phyloP scores from a whole-genome alignment of 2,113 vertebrate genomes.

The Dasyprocta punctata region DNA sequence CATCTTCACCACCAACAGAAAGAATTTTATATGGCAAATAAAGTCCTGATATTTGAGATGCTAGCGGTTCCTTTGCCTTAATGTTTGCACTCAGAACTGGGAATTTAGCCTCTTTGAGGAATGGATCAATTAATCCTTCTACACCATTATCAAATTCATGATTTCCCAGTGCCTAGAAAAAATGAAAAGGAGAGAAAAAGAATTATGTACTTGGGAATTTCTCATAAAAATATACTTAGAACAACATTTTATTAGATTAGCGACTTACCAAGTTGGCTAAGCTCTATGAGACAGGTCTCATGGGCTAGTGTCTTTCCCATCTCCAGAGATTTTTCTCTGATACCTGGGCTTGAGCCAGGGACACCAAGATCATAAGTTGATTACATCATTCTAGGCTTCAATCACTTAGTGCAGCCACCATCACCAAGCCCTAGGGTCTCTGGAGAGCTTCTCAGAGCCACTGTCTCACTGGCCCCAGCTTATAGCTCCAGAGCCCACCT shows the following conservation, averaged over 20 bases:
- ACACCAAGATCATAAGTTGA: neutral
- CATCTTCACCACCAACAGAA: slow-evolving; percentile 83
- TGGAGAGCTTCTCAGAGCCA: accelerated
- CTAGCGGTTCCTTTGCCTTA: slow-evolving; percentile 83
- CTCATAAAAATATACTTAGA: neutral
- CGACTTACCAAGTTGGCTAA: neutral
- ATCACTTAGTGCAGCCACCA: neutral
- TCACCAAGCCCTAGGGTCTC: accelerated
- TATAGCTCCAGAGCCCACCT: neutral
- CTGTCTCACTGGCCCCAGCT: neutral
- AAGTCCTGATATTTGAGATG: slow-evolving; percentile 83
- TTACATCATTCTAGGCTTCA: neutral
- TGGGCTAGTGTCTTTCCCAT: neutral
- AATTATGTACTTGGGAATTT: slow-evolving; percentile 52
- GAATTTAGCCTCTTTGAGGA: slow-evolving; percentile 89
- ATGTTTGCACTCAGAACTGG: slow-evolving; percentile 94
- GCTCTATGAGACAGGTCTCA: neutral
- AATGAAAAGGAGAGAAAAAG: slow-evolving; percentile 75
- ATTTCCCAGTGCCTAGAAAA: slow-evolving; percentile 92
- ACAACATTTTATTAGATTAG: neutral
- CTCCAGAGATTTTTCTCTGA: neutral
- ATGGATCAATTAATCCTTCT: slow-evolving; percentile 91
- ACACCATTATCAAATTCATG: slow-evolving; percentile 97
- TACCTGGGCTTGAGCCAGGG: neutral
- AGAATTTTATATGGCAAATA: slow-evolving; percentile 89